These are phyloP conservation scores for Actenoides hombroni DNA, from an alignment of 2,113 vertebrate species.

Conservation along the genomic window DNA sequence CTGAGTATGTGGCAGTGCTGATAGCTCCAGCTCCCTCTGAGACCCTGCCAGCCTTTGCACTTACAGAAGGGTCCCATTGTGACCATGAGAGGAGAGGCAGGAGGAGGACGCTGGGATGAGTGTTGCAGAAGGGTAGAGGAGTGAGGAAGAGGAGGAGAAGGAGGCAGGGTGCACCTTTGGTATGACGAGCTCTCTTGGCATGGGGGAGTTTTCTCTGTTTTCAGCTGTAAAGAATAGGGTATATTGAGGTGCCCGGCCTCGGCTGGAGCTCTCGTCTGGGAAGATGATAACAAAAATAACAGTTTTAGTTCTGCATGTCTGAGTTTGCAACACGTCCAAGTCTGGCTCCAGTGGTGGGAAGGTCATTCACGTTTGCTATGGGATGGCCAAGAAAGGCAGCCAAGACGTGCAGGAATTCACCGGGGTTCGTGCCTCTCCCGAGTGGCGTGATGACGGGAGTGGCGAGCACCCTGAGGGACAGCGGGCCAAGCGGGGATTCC, in stretches of 20 bases:
- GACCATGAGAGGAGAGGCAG: background rate
- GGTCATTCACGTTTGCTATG: rapidly evolving
- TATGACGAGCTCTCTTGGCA: background rate
- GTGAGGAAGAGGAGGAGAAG: background rate
- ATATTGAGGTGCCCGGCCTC: background rate
- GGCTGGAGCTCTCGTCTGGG: background rate
- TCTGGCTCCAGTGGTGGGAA: background rate
- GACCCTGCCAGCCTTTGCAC: background rate
- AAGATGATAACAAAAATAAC: rapidly evolving
- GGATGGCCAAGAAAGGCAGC: rapidly evolving
- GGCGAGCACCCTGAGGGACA: background rate
- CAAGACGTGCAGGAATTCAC: background rate
- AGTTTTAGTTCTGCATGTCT: background rate
- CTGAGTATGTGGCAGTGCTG: background rate
- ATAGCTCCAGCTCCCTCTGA: background rate
- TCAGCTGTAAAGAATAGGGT: background rate
- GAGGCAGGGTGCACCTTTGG: background rate
- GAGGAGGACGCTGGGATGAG: background rate
- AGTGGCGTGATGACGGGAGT: background rate
- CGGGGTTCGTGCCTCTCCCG: rapidly evolving
- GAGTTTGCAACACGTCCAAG: rapidly evolving
- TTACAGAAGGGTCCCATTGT: rapidly evolving
- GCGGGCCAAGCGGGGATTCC: background rate
- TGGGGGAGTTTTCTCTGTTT: background rate
- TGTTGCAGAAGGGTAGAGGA: background rate